A percentile compares a stretch with the other conserved stretches of the same genome.
phyloP scores from a whole-genome alignment of 2,888 invertebrate genomes.

The Calliopum simillimum region DNA sequence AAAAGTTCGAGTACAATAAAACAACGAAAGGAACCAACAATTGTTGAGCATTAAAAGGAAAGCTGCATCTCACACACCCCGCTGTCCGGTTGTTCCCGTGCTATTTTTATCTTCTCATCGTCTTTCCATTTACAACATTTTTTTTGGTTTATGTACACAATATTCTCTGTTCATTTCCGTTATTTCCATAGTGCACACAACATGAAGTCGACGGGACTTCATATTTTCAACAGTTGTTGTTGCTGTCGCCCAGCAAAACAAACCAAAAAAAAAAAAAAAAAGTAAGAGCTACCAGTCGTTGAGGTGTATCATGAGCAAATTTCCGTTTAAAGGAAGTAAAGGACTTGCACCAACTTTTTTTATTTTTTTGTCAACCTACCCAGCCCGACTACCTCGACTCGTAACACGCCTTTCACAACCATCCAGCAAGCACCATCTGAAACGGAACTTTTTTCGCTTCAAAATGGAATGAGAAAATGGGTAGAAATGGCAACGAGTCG shows the following conservation, averaged over 20 bases:
- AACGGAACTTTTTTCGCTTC: not conserved
- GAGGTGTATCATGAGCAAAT: slow-evolving; percentile 33
- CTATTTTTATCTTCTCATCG: not conserved
- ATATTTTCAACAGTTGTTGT: slow-evolving; percentile 48
- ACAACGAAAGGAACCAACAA: slow-evolving; percentile 49
- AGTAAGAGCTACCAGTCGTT: not conserved
- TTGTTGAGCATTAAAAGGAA: slow-evolving; percentile 59
- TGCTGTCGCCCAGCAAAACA: slow-evolving; percentile 26
- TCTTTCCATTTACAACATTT: not conserved
- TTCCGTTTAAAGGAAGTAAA: slow-evolving; percentile 36
- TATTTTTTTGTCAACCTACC: too few relatives aligned
- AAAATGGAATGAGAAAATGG: too few relatives aligned
- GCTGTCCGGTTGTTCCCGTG: not conserved
- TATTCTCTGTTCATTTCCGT: slow-evolving; percentile 60
- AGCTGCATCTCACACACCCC: slow-evolving; percentile 45
- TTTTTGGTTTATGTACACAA: slow-evolving; percentile 59
- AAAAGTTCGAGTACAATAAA: slow-evolving; percentile 51
- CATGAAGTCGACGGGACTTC: slow-evolving; percentile 37
- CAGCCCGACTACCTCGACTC: too few relatives aligned
- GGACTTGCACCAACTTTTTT: not conserved
- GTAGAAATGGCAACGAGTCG: not conserved
- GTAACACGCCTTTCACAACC: too few relatives aligned
- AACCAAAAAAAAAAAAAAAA: slow-evolving; percentile 5
- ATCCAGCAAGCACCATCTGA: too few relatives aligned
- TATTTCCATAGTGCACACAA: slow-evolving; percentile 50